Base-by-base conservation (phyloP, 2,888 invertebrate species). In the Orthonychiurus folsomi region DNA sequence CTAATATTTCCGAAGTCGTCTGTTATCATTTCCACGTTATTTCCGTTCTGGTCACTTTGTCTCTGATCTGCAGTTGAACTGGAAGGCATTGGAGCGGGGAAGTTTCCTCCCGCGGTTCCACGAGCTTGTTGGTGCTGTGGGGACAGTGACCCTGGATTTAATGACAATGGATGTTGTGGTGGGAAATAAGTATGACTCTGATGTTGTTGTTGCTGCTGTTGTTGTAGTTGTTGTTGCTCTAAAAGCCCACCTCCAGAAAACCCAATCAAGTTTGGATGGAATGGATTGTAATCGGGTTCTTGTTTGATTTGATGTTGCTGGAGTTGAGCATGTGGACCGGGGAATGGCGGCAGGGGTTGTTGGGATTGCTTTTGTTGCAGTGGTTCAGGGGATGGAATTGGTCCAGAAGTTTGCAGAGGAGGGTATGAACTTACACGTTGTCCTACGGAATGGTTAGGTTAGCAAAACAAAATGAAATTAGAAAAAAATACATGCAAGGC, bases 1-100 rank as follows among this genome's bases (percentile, higher is more conserved):
- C 65, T 65, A 50, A 68, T 66, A 61, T 68, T 66, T 15, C 60
- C 66, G 25, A 66, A 50, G 5, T 61, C 63, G 15, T 59, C 52
- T 9, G 52, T 28, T 2, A 25, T 24, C 54, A 37, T 52, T n/a
- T 56, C 28, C 21, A 20, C 52, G 21, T 9, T 52, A 5, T 27
- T 24, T 57, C 2, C 12, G 21, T 27, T 57, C 20, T 20, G 18
- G 20, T n/a, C 21, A 25, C 27, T 37, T 48, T 48, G 62, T 18
- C 37, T 15, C n/a, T 61, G 56, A 50, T 56, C 26, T 27, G 23
- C 1, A 24, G 23, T 50, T 50, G 27, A 12, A 57, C 27, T 27
- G 5, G 5, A 15, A 12, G 5, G 52, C 3, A 52, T 9, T 12
- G 5, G 52, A n/a, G 15, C 37, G 37, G 37, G 37, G 37, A 37